These are phyloP conservation scores for Diadophis punctatus DNA, from an alignment of 2,113 vertebrate genomes.

Conservation along the genomic window DNA sequence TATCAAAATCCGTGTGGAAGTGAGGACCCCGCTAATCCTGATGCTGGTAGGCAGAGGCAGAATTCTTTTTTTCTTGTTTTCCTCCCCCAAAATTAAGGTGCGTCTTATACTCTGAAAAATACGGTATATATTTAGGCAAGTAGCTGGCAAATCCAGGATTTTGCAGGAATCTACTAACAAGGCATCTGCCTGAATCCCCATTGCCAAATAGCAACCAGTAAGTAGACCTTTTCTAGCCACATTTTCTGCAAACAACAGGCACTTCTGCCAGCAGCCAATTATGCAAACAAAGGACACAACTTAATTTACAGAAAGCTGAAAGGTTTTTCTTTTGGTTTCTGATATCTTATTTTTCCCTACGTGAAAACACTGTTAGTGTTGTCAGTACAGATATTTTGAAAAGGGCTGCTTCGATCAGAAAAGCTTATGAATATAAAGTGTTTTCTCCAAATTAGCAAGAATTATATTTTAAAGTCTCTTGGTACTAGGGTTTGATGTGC, in stretches of 20 bases:
- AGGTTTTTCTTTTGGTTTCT: neutral
- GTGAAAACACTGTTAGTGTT: neutral
- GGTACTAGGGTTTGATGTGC: neutral
- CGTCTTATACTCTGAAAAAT: no score
- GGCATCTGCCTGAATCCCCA: neutral
- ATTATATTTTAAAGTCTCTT: neutral
- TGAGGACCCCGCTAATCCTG: no score
- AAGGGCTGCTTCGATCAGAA: neutral
- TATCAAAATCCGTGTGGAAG: no score
- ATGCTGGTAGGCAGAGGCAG: no score
- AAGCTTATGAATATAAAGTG: neutral
- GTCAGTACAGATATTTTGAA: neutral
- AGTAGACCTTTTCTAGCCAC: neutral
- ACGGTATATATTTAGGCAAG: neutral
- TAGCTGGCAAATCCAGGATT: neutral
- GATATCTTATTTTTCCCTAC: neutral
- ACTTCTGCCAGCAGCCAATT: neutral
- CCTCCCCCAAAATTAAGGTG: no score
- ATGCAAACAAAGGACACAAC: neutral
- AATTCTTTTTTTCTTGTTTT: no score
- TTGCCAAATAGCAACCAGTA: fast-evolving
- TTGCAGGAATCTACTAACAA: neutral
- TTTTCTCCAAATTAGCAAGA: neutral
- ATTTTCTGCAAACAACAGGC: neutral
- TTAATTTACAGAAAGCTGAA: neutral